Conservation (phyloP, 35 echinoderm and acorn worm genomes). For the Lytechinus variegatus region DNA sequence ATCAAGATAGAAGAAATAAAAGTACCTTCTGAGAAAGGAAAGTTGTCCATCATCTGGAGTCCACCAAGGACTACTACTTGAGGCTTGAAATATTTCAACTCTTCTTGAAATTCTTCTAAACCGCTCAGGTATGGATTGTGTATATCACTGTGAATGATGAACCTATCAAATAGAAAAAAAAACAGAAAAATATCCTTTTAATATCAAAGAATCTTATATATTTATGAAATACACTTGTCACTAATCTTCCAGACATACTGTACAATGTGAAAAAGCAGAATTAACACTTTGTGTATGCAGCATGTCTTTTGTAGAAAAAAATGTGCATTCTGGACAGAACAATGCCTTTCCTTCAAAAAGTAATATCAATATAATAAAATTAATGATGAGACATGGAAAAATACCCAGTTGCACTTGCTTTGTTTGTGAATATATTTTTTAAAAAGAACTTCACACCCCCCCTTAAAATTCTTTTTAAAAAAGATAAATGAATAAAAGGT, state of each 20-base stretch:
- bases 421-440: no score
- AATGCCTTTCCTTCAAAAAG: no score
- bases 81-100: slow-evolving; percentile 73
- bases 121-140: slow-evolving; percentile 83
- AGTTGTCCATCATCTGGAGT: slow-evolving; percentile 99
- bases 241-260: background rate
- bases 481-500: no score
- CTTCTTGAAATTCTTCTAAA: slow-evolving; percentile 72
- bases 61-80: slow-evolving; percentile 92
- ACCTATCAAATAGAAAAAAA: slow-evolving; percentile 45
- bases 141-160: slow-evolving; percentile 87
- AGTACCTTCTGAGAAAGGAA: slow-evolving; percentile 85
- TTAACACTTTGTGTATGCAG: background rate
- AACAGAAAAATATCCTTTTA: no score
- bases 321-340: background rate
- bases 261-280: background rate
- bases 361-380: no score
- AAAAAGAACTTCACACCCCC: no score
- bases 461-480: no score
- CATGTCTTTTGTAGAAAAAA: background rate
- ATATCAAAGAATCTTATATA: no score
- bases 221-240: background rate
- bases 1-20: background rate
- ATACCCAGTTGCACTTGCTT: no score
- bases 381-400: no score